A percentile compares a stretch with the other conserved stretches of the same genome.
phyloP scores from a whole-genome alignment of 2,888 invertebrate genomes.

The Spilarctia lutea region DNA sequence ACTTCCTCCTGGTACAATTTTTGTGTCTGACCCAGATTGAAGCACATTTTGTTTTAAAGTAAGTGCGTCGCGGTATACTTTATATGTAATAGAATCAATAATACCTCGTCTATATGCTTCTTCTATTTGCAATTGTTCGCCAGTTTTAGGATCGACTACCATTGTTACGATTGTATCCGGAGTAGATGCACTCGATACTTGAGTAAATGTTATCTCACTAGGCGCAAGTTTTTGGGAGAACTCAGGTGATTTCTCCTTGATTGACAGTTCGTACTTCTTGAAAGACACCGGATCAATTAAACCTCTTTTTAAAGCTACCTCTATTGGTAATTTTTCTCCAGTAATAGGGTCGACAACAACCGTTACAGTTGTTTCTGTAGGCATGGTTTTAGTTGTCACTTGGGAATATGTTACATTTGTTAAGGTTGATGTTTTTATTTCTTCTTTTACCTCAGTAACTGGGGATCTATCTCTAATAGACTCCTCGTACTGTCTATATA shows the following conservation, averaged over 20 bases:
- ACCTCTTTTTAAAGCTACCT: constrained; percentile 91
- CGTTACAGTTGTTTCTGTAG: constrained; percentile 80
- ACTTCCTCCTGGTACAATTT: constrained; percentile 50
- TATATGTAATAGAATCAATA: constrained; percentile 63
- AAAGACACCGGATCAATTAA: constrained; percentile 69
- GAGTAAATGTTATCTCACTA: constrained; percentile 51
- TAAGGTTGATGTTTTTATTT: constrained; percentile 52
- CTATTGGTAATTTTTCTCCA: constrained; percentile 91
- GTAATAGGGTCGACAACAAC: constrained; percentile 90
- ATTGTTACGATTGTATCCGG: constrained; percentile 54
- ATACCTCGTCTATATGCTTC: constrained; percentile 87
- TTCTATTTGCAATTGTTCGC: constrained; percentile 91
- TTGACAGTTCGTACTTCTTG: constrained; percentile 79
- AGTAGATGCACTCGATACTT: constrained; percentile 48
- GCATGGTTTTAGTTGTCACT: constrained; percentile 54
- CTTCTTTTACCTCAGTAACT: constrained; percentile 58
- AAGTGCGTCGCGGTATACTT: constrained; percentile 53
- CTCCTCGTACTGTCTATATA: constrained; percentile 83
- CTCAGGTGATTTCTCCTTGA: constrained; percentile 63
- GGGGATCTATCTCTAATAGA: constrained; percentile 75
- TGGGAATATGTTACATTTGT: constrained; percentile 60
- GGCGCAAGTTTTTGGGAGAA: constrained; percentile 40
- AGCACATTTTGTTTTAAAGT: constrained; percentile 37
- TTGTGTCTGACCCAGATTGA: constrained; percentile 28
- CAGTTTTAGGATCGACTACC: constrained; percentile 90